Base-by-base conservation (phyloP, 2,113 vertebrate genomes). In the Procavia capensis region DNA sequence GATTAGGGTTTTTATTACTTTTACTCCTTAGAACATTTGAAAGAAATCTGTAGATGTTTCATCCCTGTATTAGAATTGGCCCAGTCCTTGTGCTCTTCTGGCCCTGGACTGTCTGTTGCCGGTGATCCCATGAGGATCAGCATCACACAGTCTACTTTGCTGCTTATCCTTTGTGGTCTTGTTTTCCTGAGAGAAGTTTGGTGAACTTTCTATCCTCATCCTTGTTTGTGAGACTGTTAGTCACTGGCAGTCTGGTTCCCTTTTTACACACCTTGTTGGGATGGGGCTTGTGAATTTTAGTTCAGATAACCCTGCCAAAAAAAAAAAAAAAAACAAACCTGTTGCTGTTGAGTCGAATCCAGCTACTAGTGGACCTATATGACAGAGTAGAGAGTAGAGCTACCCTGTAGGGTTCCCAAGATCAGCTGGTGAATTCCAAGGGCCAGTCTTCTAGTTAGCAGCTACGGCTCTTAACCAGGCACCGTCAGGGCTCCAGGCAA, bases 41-140 rank as follows among this genome's bases (percentile, higher is more conserved):
- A 50, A 63, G 41, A 0, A 1, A 14, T 19, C 39, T 78, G 63
- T 8, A n/a, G 39, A 27, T 17, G 11, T 7, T 24, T 6, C 1
- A 25, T 43, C 50, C 61, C 70, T 6, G 11, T 13, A 2, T 39
- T 39, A 24, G 74, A 34, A 54, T 19, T 20, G 1, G 31, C 29
- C 39, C 0, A 24, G 16, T 2, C 10, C 2, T 0, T 5, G 2
- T 43, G 36, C 45, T 20, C 1, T 16, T 9, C 11, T 10, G 27
- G 29, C 20, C 0, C 39, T 0, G 6, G 11, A 0, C 24, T 0
- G 50, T 0, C 14, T 5, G 0, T 1, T 27, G 36, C 82, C 2
- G 17, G 70, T 0, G 1, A 1, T 4, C 61, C 36, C 1, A 0
- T 3, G 1, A 0, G 59, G 39, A 0, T 16, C 36, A 1, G 43